phyloP scores from a whole-genome alignment of 1,140 invertebrate genomes.

The Sitophilus oryzae region DNA sequence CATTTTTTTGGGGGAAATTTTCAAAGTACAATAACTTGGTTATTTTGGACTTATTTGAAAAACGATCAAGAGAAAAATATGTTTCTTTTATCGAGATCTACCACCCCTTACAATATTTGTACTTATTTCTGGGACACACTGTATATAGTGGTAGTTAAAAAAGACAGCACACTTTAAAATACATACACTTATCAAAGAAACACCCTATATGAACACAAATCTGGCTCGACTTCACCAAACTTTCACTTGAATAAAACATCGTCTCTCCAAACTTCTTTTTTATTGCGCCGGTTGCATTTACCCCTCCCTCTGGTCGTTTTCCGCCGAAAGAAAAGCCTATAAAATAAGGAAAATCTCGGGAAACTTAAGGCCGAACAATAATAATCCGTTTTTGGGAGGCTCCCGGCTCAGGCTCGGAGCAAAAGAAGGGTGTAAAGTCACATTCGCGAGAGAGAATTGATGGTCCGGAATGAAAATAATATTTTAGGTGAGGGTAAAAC shows the following conservation, averaged over 20 bases:
- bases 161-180: too few relatives aligned
- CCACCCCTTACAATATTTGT: too few relatives aligned
- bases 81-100: too few relatives aligned
- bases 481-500: constrained; percentile 12
- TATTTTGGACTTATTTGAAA: too few relatives aligned
- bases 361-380: background rate
- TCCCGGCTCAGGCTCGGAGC: background rate
- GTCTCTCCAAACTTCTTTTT: background rate
- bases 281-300: background rate
- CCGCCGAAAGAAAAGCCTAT: constrained; percentile 1
- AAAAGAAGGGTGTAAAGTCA: background rate
- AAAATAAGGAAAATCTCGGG: background rate
- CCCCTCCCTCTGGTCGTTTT: background rate
- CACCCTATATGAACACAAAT: too few relatives aligned
- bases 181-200: too few relatives aligned
- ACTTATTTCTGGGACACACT: too few relatives aligned
- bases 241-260: background rate
- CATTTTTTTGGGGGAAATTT: too few relatives aligned
- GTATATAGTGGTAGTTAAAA: too few relatives aligned
- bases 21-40: too few relatives aligned
- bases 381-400: background rate
- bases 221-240: too few relatives aligned
- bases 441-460: constrained; percentile 25
- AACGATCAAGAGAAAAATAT: too few relatives aligned
- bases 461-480: constrained; percentile 31